Base-by-base conservation (phyloP, 1,140 invertebrate genomes). In the Brachionus sp. region DNA sequence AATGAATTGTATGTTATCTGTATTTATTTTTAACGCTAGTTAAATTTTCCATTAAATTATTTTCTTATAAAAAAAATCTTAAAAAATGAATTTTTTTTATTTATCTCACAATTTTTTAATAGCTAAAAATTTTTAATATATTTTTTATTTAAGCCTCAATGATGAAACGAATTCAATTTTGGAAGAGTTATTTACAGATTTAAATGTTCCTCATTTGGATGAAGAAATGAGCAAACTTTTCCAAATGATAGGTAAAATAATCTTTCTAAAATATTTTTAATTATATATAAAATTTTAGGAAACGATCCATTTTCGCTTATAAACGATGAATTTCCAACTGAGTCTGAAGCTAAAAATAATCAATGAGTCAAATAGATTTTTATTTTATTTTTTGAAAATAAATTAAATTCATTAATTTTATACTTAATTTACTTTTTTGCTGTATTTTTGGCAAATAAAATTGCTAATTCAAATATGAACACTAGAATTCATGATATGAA, bases 131-230 rank as follows among this genome's bases (percentile, higher is more conserved):
- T 29, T 29, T 29, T 29, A 29, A 29, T 6, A 6, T 13, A 42
- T 25, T 70, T 25, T 42, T 50, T 16, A n/a, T n/a, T 42, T 25
- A 29, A 80, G 77, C 35, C 33, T 80, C 1, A 80, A 80, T 44
- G 77, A 80, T 25, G 77, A 80, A 62, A 66, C 33, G 1, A 62
- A 57, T 62, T 57, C 46, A 1, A 66, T 66, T 23, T 35, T 80
- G n/a, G 77, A 42, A 9, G 77, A 80, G 33, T n/a, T 80, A 16
- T 66, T 80, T 19, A 80, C 33, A 7, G 77, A 80, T 44, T 13
- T 80, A 12, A 80, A 80, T 62, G 77, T 62, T 2, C 35, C 33
- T 62, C 77, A 80, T 62, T 80, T 80, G 35, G 77, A 80, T 66
- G 77, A 80, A 62, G 77, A 80, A 37, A 10, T 80, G 37, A 80